Base-by-base conservation (phyloP, 2,888 invertebrate species). In the Anaspis maculata region DNA sequence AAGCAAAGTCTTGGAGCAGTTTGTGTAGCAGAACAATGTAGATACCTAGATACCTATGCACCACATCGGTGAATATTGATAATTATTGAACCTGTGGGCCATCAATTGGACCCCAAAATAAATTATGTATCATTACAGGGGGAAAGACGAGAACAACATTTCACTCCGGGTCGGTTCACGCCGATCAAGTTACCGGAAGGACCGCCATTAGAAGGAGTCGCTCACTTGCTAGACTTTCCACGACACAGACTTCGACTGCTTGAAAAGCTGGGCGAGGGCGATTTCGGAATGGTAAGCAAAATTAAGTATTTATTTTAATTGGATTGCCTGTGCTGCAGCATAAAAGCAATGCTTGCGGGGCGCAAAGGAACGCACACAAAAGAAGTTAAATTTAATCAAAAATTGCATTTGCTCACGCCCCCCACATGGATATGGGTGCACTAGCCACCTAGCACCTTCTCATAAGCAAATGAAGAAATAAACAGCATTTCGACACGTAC, bases 211-310 rank as follows among this genome's bases (percentile, higher is more conserved):
- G 77, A 77, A 65, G 74, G 74, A 42, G 74, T 76, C 53, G 73
- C 76, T 56, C 74, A 76, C 61, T 74, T 83, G 59, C 72, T 80
- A 52, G 86, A 88, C 60, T 82, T 89, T 62, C 85, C 88, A 49
- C 75, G 87, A 61, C 85, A 86, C 68, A 76, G 84, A 64, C 74
- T 91, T 54, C 73, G 85, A 59, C 81, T 87, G 51, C 69, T 88
- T 42, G 84, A 88, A 62, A 87, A 86, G 61, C 75, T 90, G 30
- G 90, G 89, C 41, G 88, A 88, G 66, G 89, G 89, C 46, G 80
- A 83, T 48, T 88, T 87, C 62, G 89, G 89, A 58, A 83, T 82
- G 75, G 89, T 88, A 61, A 76, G 76, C 25, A 32, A 28, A 37
- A 32, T 38, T 25, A 34, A 32, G 33, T 34, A 35, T 34, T 40